A percentile compares a stretch with the other conserved stretches of the same genome.
phyloP scores from a whole-genome alignment of 2,888 invertebrate species.

The Melipona bicolor region DNA sequence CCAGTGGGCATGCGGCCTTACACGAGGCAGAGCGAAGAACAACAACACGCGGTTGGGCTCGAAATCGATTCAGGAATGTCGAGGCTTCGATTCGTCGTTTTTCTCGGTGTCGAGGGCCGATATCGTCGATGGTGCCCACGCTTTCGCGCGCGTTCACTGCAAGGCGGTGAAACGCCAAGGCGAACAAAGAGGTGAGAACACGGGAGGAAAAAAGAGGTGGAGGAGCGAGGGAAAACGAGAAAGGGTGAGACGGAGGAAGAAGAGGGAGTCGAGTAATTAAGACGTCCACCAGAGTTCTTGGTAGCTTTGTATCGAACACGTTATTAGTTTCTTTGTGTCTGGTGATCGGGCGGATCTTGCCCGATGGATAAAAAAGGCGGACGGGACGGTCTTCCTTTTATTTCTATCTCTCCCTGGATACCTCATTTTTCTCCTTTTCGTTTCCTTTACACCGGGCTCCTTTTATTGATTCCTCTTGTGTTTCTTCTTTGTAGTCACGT shows the following conservation, averaged over 20 bases:
- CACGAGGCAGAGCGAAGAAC: slow-evolving; percentile 38
- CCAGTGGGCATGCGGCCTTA: slow-evolving; percentile 24
- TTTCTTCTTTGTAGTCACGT: slow-evolving; percentile 34
- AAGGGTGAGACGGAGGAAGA: slow-evolving; percentile 1
- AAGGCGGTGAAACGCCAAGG: slow-evolving; percentile 4
- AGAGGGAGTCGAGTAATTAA: slow-evolving; percentile 61
- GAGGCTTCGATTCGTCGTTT: slow-evolving; percentile 56
- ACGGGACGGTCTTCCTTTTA: slow-evolving; percentile 14
- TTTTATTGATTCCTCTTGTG: slow-evolving; percentile 37
- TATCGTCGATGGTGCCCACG: slow-evolving; percentile 47
- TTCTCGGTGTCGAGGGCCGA: slow-evolving; percentile 34
- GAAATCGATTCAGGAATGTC: slow-evolving; percentile 70
- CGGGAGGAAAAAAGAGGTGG: neutral
- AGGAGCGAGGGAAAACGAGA: neutral
- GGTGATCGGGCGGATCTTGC: slow-evolving; percentile 45
- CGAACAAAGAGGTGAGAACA: slow-evolving; percentile 16
- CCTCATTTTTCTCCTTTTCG: slow-evolving; percentile 2
- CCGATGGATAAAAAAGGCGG: slow-evolving; percentile 31
- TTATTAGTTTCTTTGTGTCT: slow-evolving; percentile 67
- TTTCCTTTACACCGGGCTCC: neutral
- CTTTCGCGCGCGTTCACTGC: slow-evolving; percentile 29
- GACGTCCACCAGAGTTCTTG: slow-evolving; percentile 62
- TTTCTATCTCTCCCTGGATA: slow-evolving; percentile 10
- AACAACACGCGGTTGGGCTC: slow-evolving; percentile 40
- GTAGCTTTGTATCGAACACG: slow-evolving; percentile 60